These are phyloP conservation scores for Pluvianellus socialis DNA, from an alignment of 2,113 vertebrate species.

Conservation along the genomic window DNA sequence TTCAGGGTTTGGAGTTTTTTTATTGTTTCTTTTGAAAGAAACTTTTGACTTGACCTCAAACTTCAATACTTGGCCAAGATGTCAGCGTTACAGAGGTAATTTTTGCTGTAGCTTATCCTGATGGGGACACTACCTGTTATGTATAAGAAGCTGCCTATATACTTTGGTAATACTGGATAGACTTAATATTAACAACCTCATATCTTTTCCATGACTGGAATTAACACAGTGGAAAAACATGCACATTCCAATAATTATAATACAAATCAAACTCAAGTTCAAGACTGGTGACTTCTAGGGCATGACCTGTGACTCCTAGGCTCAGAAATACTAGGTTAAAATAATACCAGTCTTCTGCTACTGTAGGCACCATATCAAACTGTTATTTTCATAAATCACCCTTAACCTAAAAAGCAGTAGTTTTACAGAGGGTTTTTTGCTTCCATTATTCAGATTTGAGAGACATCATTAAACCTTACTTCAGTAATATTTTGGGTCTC, in stretches of 20 bases:
- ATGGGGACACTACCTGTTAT: not conserved
- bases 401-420: not conserved
- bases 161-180: not conserved
- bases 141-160: not conserved
- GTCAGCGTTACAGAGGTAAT: not conserved
- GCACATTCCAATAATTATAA: not conserved
- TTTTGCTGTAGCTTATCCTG: not conserved
- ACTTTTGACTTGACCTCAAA: not conserved
- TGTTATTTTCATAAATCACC: not conserved
- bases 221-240: not conserved
- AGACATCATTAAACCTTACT: not conserved
- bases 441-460: not conserved
- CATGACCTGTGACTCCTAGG: not conserved
- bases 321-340: not conserved
- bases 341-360: not conserved
- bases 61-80: not conserved
- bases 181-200: not conserved
- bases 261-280: not conserved
- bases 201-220: not conserved
- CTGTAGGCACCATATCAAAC: not conserved
- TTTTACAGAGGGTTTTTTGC: not conserved
- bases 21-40: not conserved
- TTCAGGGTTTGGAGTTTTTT: not conserved
- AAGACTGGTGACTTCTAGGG: not conserved
- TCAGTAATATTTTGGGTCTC: not conserved